phyloP scores from a whole-genome alignment of 2,888 invertebrate species.

The Artemia sinica region DNA sequence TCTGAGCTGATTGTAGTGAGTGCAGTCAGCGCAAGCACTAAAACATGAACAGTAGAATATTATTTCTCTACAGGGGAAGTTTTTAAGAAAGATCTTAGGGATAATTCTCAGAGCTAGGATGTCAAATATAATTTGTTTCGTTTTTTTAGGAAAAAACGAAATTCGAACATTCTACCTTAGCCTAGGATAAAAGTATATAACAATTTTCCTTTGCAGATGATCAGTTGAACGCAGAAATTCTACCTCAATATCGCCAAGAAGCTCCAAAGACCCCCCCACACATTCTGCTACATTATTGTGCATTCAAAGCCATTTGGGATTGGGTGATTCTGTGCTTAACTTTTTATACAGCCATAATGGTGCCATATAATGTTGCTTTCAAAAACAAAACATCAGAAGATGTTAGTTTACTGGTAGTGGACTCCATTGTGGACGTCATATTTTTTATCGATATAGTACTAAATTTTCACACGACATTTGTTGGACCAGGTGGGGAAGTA shows the following conservation, averaged over 20 bases:
- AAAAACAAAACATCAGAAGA: conserved; percentile 97
- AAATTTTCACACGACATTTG: conserved; percentile 99
- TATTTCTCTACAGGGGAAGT: too few relatives aligned
- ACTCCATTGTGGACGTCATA: conserved; percentile 97
- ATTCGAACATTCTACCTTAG: too few relatives aligned
- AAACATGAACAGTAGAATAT: too few relatives aligned
- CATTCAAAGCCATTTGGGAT: conserved; percentile 61
- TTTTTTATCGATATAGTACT: conserved; percentile 99
- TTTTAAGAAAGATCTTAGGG: too few relatives aligned
- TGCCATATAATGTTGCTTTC: conserved; percentile 99
- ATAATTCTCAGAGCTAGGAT: too few relatives aligned
- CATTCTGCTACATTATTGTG: conserved; percentile 97
- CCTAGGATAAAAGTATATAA: not conserved
- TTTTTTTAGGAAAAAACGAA: too few relatives aligned
- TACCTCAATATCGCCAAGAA: conserved; percentile 96
- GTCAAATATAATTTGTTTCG: too few relatives aligned
- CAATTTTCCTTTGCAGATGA: conserved; percentile 45
- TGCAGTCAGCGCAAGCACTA: too few relatives aligned
- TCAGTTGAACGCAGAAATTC: conserved; percentile 95
- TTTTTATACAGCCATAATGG: conserved; percentile 96
- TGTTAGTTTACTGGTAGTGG: conserved; percentile 75
- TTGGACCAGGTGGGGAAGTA: conserved; percentile 67
- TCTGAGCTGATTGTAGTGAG: too few relatives aligned
- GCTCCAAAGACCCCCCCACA: conserved; percentile 99
- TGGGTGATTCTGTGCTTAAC: conserved; percentile 99